Conservation (phyloP, 2,888 invertebrate species). For the Hesperia comma region DNA sequence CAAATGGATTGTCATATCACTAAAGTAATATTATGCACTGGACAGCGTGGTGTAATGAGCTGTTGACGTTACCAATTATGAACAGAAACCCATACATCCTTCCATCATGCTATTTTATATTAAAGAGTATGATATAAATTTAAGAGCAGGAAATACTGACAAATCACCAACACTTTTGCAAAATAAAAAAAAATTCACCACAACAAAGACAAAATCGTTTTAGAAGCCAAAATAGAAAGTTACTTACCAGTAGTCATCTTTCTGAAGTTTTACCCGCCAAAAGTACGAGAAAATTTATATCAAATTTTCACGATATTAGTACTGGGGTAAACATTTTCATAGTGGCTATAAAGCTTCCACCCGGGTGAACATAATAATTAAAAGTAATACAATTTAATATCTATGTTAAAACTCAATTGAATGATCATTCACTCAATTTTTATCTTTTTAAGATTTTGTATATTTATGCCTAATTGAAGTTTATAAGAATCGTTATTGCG, state of each 20-base stretch:
- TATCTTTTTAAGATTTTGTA: neutral
- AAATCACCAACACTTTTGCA: too few relatives aligned
- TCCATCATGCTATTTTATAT: too few relatives aligned
- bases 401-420: neutral
- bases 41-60: too few relatives aligned
- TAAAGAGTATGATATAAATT: too few relatives aligned
- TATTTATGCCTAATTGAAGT: neutral
- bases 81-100: too few relatives aligned
- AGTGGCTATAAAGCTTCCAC: neutral
- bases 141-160: too few relatives aligned
- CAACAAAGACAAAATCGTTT: neutral
- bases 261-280: conserved; percentile 34
- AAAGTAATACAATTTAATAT: conserved; percentile 5
- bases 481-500: conserved; percentile 21
- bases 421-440: conserved; percentile 11
- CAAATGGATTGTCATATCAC: too few relatives aligned
- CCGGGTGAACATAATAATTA: conserved; percentile 21
- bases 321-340: conserved; percentile 24
- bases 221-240: conserved; percentile 13
- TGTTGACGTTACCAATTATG: too few relatives aligned
- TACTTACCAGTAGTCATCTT: conserved; percentile 74
- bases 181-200: too few relatives aligned
- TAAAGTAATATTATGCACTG: too few relatives aligned
- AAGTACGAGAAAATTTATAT: conserved; percentile 57
- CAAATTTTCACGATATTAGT: conserved; percentile 61